Conservation (phyloP, 1,140 invertebrate genomes). For the Seison nebaliae region DNA sequence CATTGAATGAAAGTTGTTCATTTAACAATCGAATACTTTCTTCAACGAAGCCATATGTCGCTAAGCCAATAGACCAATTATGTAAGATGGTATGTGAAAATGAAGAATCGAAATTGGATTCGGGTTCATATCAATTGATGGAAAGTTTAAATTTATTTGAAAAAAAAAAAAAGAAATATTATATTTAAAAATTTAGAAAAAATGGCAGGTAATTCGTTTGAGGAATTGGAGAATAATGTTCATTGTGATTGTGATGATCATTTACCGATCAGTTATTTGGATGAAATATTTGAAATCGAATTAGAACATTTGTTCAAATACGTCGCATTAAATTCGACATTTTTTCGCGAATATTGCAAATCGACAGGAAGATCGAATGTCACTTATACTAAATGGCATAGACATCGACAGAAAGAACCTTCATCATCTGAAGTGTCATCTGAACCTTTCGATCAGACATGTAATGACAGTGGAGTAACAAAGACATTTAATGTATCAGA, state of each 20-base stretch:
- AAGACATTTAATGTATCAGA: not conserved
- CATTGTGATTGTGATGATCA: conserved; percentile 6
- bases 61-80: too few species aligned
- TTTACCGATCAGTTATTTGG: conserved; percentile 1
- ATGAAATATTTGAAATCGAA: conserved; percentile 5
- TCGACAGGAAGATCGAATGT: not conserved
- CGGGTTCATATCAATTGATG: too few species aligned
- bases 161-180: too few species aligned
- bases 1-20: too few species aligned
- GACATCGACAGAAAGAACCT: not conserved
- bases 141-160: too few species aligned
- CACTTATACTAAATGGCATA: not conserved
- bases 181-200: too few species aligned
- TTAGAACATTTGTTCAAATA: conserved; percentile 7
- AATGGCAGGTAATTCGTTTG: too few species aligned
- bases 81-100: too few species aligned
- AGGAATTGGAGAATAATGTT: not conserved
- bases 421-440: not conserved
- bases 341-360: conserved; percentile 10
- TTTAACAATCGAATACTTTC: too few species aligned
- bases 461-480: not conserved
- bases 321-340: conserved; percentile 2
- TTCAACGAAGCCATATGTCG: too few species aligned
- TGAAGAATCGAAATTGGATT: too few species aligned
- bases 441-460: conserved; percentile 2